Base-by-base conservation (phyloP, 1,140 invertebrate genomes). In the Monochamus saltuarius region DNA sequence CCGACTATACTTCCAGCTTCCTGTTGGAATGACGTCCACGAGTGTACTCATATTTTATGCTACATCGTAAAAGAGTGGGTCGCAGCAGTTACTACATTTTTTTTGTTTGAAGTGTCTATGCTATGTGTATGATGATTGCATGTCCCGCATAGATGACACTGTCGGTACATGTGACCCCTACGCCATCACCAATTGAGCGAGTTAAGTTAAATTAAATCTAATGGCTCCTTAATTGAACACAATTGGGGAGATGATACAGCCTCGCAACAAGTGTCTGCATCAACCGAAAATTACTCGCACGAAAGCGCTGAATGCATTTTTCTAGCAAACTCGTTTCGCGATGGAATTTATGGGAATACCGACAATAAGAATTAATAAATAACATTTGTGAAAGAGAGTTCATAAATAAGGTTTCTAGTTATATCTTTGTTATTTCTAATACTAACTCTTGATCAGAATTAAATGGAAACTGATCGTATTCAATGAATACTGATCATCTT, bases 201-300 rank as follows among this genome's bases (percentile, higher is more conserved):
- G 72, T 75, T 75, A 73, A 75, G 55, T 55, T 73, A 61, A 75
- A 75, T 75, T 75, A 65, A 70, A 58, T 56, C 63, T 74, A 72
- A 75, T 75, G 69, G 66, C 40, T 45, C 38, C 66, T 73, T 73
- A 73, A 74, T 74, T 74, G 71, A 56, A 59, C 54, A 57, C 70
- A 74, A 74, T 74, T 74, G 66, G 56, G 40, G 62, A 64, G 61
- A 61, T 60, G 65, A 65, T 67, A 66, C 62, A 70, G 66, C 29
- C 52, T 60, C 46, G 56, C 65, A 66, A 67, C 68, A 68, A 70
- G 68, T 67, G 65, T 66, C 51, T 63, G 62, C 59, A 56, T 56
- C 60, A 51, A 55, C 46, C 50, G 46, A 42, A 64, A 61, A 47
- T 47, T 52, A 10, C 37, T 16, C 2, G 19, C 10, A n/a, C 35